A percentile compares a stretch with the other conserved stretches of the same genome.
phyloP scores from a whole-genome alignment of 2,113 vertebrate genomes.

The Columbina picui region DNA sequence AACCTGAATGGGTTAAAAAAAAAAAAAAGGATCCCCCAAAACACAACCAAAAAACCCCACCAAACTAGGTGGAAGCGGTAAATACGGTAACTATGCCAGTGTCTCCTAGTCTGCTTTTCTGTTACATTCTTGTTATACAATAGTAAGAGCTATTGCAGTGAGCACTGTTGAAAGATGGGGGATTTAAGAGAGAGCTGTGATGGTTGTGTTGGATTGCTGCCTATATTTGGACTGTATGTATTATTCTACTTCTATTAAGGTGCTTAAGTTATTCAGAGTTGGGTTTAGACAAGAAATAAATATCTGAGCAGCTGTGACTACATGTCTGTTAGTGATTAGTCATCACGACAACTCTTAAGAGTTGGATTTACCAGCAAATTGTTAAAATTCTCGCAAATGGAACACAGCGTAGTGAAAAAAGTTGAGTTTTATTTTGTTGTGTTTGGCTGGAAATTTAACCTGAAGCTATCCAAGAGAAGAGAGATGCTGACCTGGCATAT shows the following conservation, averaged over 20 bases:
- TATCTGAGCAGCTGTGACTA: constrained; percentile 65
- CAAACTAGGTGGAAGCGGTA: neutral
- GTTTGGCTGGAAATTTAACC: neutral
- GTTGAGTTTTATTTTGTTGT: neutral
- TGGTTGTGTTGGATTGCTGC: constrained; percentile 66
- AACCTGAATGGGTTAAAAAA: neutral
- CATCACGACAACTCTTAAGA: constrained; percentile 11
- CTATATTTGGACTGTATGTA: constrained; percentile 67
- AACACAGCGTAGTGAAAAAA: neutral
- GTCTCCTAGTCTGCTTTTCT: neutral
- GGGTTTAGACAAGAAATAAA: constrained; percentile 72
- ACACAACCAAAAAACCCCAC: too few relatives aligned
- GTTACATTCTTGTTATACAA: constrained; percentile 46
- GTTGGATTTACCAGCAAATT: constrained; percentile 27
- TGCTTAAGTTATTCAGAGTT: constrained; percentile 71
- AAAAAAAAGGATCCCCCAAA: neutral
- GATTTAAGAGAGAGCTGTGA: constrained; percentile 49
- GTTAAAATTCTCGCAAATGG: neutral
- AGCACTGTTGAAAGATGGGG: constrained; percentile 53
- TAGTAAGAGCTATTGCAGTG: constrained; percentile 37
- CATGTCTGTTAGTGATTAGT: constrained; percentile 63
- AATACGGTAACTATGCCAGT: constrained; percentile 27
- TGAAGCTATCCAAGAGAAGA: neutral
- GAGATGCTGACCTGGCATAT: neutral
- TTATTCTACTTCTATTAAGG: constrained; percentile 70